Evolutionary conservation across 2,113 vertebrate species (phyloP), one percentile per base, ranked within the genome.

Genomic region (Micronycteris hirsuta): DNA sequence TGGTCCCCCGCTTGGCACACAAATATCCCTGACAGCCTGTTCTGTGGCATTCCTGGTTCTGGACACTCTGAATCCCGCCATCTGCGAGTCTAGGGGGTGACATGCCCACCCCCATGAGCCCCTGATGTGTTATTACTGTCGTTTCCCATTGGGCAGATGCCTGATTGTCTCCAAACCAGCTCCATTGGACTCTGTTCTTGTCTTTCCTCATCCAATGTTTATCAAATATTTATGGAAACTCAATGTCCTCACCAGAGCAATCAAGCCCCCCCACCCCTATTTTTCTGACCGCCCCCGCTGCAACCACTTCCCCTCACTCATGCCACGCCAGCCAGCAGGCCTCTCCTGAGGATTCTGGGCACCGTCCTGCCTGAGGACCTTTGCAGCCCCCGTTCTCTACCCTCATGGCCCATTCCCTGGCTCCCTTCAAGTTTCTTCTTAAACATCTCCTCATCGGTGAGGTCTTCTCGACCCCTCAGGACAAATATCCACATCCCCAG

Each of bases 101-200:
- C n/a, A 20, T 5, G 4, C 36, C 81, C 33, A 24, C 10, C 22
- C 9, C 9, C 33, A 4, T 2, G 14, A 17, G 16, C 28, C 38
- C 33, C 33, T 22, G 45, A 24, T 10, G 9, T 12, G 2, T 19
- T 1, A 1, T 7, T 16, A 1, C 24, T 54, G 7, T 65, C 33
- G 2, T 22, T 56, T 83, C 78, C 77, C 41, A 9, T 0, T 17
- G 24, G 65, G 22, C 31, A 73, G 71, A 52, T 43, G 31, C 28
- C 68, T 28, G 45, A n/a, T 9, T 41, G 15, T 16, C 58, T 31
- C 56, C 71, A 58, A 93, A 54, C 19, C 58, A 61, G 4, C 31
- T 71, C 26, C 31, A 41, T 1, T n/a, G 88, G 63, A 54, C 45
- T 47, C 78, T 47, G 26, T 22, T 83, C 38, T 47, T 87, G 6